Base-by-base conservation (phyloP, 2,888 invertebrate genomes). In the Drosophila kambysellisi region DNA sequence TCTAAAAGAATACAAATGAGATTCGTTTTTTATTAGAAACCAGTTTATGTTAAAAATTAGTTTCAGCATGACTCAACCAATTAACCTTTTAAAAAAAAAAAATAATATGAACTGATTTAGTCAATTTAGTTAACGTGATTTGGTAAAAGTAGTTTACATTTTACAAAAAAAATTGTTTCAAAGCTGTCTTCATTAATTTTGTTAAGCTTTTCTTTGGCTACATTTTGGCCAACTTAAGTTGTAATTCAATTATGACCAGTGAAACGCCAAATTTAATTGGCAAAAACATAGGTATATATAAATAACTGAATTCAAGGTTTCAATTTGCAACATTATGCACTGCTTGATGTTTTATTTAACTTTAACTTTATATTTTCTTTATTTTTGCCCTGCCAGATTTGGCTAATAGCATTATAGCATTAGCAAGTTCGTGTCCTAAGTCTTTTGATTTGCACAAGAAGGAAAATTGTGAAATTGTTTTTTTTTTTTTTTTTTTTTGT, bases 391-490 rank as follows among this genome's bases (percentile, higher is more conserved):
- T 35, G 37, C n/a, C 30, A 25, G 32, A 29, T 67, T 56, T 41
- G 68, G 69, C 35, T n/a, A 25, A 52, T 66, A 37, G 51, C 35
- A 37, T 33, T 50, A 52, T 66, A 37, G 51, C 35, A 37, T 33
- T 50, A 20, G 63, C 74, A 73, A 71, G 82, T 82, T 85, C 68
- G 74, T 74, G 65, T 75, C 74, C 76, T 81, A 75, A 82, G 74
- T 79, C 77, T 79, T 82, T 81, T 72, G 73, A 70, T 58, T 71
- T 61, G 41, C 35, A 52, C 17, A 35, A 37, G 8, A 43, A 52
- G 8, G 0, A 39, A 51, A 61, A 29, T 69, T 65, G 64, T 43
- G 66, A 67, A 78, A 67, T 59, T 9, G 8, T 25, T 29, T 30
- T 37, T 37, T 30, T 17, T 25, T 37, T 43, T 48, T 32, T 37